phyloP scores from a whole-genome alignment of 2,888 invertebrate species.

The Lissonota sp. region DNA sequence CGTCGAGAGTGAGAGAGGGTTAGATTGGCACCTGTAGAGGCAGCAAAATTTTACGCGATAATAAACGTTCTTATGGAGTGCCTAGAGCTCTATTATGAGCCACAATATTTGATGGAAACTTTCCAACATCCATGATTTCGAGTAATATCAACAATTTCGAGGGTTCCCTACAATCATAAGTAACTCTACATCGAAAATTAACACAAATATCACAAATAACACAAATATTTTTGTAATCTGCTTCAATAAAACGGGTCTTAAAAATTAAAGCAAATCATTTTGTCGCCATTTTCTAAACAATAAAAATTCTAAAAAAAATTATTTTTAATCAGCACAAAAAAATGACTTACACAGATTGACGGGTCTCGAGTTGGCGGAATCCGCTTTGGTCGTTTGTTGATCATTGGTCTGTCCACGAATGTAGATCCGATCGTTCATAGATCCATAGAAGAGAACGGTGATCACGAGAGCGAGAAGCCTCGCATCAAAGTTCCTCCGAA shows the following conservation, averaged over 20 bases:
- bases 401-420: conserved; percentile 12
- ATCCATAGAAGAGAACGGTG: conserved; percentile 1
- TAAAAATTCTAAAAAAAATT: no score
- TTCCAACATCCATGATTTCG: conserved; percentile 17
- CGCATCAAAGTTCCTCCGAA: not conserved
- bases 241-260: no score
- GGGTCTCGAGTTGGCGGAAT: conserved; percentile 63
- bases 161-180: no score
- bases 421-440: conserved; percentile 1
- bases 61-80: conserved; percentile 2
- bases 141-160: conserved; percentile 3
- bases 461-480: conserved; percentile 13
- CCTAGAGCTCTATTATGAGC: conserved; percentile 11
- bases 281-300: not conserved
- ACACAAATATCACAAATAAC: no score
- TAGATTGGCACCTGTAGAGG: no score
- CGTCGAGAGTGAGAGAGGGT: no score
- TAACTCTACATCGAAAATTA: no score
- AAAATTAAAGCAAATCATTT: no score
- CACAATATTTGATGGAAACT: conserved; percentile 39
- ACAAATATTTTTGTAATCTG: no score
- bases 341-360: conserved; percentile 75
- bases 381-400: no score
- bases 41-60: no score
- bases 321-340: no score